phyloP scores from a whole-genome alignment of 2,113 vertebrate genomes.

The Perca schrenkii region DNA sequence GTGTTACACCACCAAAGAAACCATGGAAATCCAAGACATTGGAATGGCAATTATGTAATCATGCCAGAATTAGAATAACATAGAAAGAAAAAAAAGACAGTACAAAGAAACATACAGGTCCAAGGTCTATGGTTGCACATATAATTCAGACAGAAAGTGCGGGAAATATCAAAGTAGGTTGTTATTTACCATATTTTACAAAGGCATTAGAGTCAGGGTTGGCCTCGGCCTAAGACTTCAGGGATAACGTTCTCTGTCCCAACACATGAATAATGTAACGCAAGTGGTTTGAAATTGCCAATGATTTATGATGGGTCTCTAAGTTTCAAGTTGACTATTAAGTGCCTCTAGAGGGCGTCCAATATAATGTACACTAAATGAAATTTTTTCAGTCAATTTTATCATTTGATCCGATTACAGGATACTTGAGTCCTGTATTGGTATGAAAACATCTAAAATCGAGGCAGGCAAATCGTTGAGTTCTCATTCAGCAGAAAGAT shows the following conservation, averaged over 20 bases:
- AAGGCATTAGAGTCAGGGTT: constrained; percentile 33
- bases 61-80: constrained; percentile 31
- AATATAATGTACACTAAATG: not conserved
- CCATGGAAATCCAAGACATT: constrained; percentile 37
- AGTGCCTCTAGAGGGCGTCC: not conserved
- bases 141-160: constrained; percentile 23
- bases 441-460: not conserved
- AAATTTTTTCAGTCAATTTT: not conserved
- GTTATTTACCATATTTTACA: constrained; percentile 64
- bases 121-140: constrained; percentile 36
- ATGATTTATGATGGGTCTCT: constrained; percentile 51
- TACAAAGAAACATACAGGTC: constrained; percentile 16
- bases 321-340: constrained; percentile 12
- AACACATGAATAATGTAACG: constrained; percentile 71
- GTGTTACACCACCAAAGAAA: constrained; percentile 19
- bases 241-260: constrained; percentile 45
- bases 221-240: constrained; percentile 53
- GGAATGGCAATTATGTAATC: constrained; percentile 18
- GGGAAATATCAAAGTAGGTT: constrained; percentile 44
- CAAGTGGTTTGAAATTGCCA: constrained; percentile 41
- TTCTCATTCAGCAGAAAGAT: no score
- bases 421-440: not conserved
- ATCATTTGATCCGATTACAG: not conserved
- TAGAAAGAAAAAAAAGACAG: constrained; percentile 34
- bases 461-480: not conserved